Evolutionary conservation across 2,888 invertebrate genomes (phyloP).

Genomic region (Amiota minor): DNA sequence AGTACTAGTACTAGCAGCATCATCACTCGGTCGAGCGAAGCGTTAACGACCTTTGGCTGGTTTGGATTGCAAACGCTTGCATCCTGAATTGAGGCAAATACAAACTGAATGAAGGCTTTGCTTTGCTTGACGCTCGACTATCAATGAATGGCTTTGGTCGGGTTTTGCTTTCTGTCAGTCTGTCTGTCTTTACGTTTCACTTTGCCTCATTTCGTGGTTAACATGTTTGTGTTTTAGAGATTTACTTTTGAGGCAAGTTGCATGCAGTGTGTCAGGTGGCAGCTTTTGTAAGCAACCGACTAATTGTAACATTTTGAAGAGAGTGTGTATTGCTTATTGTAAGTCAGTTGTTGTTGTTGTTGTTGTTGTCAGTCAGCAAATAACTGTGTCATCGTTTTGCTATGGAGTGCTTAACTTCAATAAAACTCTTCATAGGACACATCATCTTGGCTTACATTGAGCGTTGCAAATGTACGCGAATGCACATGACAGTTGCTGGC

Average conservation of each 20-base stretch:
- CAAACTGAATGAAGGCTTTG: background rate
- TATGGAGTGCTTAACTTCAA: no score
- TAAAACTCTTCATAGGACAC: no score
- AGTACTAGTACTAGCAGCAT: no score
- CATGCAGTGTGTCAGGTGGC: background rate
- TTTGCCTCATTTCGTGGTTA: background rate
- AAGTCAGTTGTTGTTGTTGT: no score
- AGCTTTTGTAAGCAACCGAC: background rate
- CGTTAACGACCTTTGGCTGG: constrained; percentile 22
- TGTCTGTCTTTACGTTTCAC: background rate
- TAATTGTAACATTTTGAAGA: background rate
- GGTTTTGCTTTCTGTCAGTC: background rate
- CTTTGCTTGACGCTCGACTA: background rate
- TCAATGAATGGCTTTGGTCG: background rate
- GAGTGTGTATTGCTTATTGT: no score
- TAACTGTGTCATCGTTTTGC: no score
- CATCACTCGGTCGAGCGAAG: background rate
- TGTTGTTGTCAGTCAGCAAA: no score
- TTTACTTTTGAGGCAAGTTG: background rate
- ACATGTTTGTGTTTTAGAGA: background rate
- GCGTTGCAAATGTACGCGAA: no score
- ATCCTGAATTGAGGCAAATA: background rate
- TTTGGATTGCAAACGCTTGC: constrained; percentile 3
- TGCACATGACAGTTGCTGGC: no score
- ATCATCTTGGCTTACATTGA: no score